A percentile compares a stretch with the other conserved stretches of the same genome.
These are phyloP conservation scores for Bombus confusus DNA, from an alignment of 1,140 invertebrate species.

Conservation along the genomic window DNA sequence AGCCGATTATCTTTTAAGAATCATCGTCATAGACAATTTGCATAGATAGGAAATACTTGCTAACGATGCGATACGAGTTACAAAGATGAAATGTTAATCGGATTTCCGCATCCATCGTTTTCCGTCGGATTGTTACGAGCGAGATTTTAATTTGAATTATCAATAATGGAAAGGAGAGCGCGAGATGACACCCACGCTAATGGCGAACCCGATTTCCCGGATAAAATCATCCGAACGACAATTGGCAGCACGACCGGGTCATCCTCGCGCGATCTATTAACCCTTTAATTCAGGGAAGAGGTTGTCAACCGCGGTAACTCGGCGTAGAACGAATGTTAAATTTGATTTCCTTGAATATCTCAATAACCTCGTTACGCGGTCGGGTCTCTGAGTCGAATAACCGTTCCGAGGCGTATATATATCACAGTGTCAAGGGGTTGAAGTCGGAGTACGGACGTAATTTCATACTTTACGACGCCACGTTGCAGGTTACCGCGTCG, in stretches of 20 bases:
- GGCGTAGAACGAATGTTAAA: background rate
- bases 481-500: conserved; percentile 15
- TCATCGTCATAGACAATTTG: background rate
- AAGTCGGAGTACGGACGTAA: background rate
- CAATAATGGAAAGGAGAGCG: background rate
- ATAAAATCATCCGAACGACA: background rate
- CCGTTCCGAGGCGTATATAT: background rate
- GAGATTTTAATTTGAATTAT: background rate
- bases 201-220: background rate
- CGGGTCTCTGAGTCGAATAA: background rate
- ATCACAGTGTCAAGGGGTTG: conserved; percentile 14
- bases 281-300: background rate
- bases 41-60: background rate
- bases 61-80: conserved; percentile 28
- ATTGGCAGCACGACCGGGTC: too few species aligned
- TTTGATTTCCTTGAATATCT: background rate
- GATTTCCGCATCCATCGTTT: conserved; percentile 41
- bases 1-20: too few species aligned
- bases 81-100: background rate
- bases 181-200: conserved; percentile 1
- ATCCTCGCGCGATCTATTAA: background rate
- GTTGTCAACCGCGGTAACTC: background rate
- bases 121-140: background rate
- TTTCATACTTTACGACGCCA: conserved; percentile 26
- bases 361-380: background rate